phyloP scores from a whole-genome alignment of 2,113 vertebrate genomes.

The Dendrocopos noguchii region DNA sequence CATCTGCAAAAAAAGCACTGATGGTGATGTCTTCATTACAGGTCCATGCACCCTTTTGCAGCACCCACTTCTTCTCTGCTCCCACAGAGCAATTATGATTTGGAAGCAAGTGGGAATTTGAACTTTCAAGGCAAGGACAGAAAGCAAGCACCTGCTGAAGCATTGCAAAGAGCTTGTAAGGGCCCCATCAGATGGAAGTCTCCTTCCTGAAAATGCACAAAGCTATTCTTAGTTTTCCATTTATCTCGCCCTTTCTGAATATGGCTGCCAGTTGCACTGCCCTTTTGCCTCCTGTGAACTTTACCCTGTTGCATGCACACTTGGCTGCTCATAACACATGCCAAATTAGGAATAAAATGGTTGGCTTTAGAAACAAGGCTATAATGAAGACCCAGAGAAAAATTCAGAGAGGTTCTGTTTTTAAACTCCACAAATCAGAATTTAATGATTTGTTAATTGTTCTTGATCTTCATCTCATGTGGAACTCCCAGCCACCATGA shows the following conservation, averaged over 20 bases:
- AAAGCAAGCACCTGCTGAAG: conserved; percentile 6
- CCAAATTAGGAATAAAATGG: background rate
- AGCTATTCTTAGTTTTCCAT: conserved; percentile 63
- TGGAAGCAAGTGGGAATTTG: background rate
- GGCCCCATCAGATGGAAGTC: background rate
- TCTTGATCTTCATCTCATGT: background rate
- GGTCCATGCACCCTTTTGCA: background rate
- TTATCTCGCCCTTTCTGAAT: conserved; percentile 10
- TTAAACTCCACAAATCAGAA: background rate
- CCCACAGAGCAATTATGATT: background rate
- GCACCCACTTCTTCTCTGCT: background rate
- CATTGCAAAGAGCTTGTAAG: background rate
- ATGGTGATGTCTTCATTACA: background rate
- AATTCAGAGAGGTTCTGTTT: background rate
- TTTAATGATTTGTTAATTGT: background rate
- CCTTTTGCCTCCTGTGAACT: conserved; percentile 29
- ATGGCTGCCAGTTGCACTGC: conserved; percentile 2
- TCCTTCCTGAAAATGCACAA: conserved; percentile 31
- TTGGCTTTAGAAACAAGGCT: background rate
- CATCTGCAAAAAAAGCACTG: background rate
- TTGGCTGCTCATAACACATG: background rate
- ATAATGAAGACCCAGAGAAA: background rate
- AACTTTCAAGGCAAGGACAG: background rate
- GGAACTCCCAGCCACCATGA: background rate
- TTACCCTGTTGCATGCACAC: background rate